Percentiles rank a stretch among this genome's conserved stretches.
These are phyloP conservation scores for Hippocampus kuda DNA, from an alignment of 2,797 vertebrate genomes.

Conservation along the genomic window DNA sequence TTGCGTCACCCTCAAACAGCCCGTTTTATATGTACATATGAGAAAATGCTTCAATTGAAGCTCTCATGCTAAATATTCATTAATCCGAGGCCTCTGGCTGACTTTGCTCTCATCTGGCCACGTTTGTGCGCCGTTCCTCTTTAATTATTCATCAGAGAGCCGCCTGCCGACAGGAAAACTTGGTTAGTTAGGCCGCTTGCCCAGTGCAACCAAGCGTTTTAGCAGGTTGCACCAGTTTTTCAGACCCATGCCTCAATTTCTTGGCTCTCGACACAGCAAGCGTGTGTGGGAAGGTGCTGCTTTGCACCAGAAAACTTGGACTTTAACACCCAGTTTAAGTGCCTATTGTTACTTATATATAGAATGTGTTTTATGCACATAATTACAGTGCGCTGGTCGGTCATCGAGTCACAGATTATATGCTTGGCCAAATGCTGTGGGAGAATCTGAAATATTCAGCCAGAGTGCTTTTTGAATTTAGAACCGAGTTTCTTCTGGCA, in stretches of 20 bases:
- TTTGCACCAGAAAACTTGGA: conserved; percentile 34
- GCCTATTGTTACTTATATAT: conserved; percentile 63
- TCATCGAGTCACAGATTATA: conserved; percentile 44
- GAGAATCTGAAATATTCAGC: not conserved
- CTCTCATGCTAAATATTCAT: conserved; percentile 7
- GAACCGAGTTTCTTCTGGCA: not conserved
- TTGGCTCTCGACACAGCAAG: not conserved
- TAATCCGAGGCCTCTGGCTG: conserved; percentile 8
- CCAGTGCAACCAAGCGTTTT: conserved; percentile 3
- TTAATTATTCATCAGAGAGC: conserved; percentile 36
- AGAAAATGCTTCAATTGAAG: conserved; percentile 8
- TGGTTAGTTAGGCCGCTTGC: not conserved
- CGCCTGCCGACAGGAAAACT: conserved; percentile 25
- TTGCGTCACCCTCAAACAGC: not conserved
- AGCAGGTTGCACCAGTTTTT: conserved; percentile 3
- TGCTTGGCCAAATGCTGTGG: conserved; percentile 13
- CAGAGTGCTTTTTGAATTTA: not conserved
- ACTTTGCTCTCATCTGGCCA: conserved; percentile 14
- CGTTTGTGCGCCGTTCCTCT: conserved; percentile 8
- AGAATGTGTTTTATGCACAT: conserved; percentile 56
- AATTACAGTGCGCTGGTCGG: conserved; percentile 44
- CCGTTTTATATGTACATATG: no score
- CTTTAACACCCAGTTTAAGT: conserved; percentile 55
- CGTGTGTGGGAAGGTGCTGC: no score
- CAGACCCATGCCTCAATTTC: conserved; percentile 12